Base-by-base conservation (phyloP, 2,113 vertebrate species). In the Parus major region DNA sequence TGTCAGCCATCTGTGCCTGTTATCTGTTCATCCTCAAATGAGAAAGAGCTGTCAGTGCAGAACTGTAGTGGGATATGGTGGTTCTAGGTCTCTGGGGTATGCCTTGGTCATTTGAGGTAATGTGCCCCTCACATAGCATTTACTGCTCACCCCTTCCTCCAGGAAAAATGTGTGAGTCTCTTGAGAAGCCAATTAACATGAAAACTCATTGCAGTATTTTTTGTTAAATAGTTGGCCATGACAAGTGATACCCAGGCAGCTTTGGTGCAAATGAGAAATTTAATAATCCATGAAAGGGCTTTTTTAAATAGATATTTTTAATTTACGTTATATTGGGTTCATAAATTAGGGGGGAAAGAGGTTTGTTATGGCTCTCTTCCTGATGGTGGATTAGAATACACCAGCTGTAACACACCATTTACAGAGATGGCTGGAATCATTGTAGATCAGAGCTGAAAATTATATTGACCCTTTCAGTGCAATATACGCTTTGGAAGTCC, bases 1-100 rank as follows among this genome's bases (percentile, higher is more conserved):
- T 72, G 2, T 73, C 82, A 86, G 2, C 92, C 95, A 88, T 88
- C 96, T 95, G 93, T 93, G 82, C 68, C n/a, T 46, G 50, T 13
- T 92, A 15, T 86, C 46, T 88, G 36, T 82, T 92, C 55, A 36
- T 90, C 46, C 47, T 73, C 0, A 2, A 86, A 47, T 57, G 46
- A 12, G 44, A 61, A 79, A 60, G 55, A 53, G 36, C 36, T 65
- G 15, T 87, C 5, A 3, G 11, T 55, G 71, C 50, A 73, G 64
- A 92, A 25, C 19, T 80, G 2, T 21, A 46, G 18, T 36, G 36
- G n/a, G 64, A 75, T 64, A 33, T 13, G 29, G 50, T 42, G 46
- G 39, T 66, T 47, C 60, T 85, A 11, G 78, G 47, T 77, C 46
- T 73, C 71, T 66, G 46, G 71, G 21, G 8, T 76, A 9, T 72